Percentiles rank a stretch among this genome's conserved stretches.
phyloP scores from a whole-genome alignment of 92 coral and sea anemone genomes.

The Blastomussa wellsi region DNA sequence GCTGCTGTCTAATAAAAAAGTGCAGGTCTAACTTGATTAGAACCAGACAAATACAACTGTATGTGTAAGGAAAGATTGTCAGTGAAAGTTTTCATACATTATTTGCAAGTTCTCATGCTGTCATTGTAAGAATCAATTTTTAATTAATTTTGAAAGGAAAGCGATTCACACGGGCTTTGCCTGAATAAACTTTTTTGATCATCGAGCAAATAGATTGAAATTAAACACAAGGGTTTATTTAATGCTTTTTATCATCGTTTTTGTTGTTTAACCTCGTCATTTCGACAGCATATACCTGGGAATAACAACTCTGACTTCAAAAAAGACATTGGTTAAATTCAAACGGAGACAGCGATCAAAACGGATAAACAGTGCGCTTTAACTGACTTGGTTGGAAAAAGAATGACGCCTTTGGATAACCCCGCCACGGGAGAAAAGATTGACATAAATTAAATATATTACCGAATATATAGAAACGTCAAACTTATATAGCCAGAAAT shows the following conservation, averaged over 20 bases:
- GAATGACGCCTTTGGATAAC: not conserved
- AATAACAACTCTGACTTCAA: not conserved
- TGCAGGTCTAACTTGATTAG: not conserved
- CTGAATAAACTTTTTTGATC: not conserved
- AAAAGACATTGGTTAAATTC: not conserved
- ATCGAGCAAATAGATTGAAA: slow-evolving; percentile 5
- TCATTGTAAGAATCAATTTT: slow-evolving; percentile 13
- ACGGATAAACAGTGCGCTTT: not conserved
- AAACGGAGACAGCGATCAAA: not conserved
- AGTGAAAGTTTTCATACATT: slow-evolving; percentile 6
- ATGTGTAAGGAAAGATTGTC: not conserved
- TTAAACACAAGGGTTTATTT: slow-evolving; percentile 12
- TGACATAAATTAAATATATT: not conserved
- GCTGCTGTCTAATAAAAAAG: not conserved
- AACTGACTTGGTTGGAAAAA: not conserved
- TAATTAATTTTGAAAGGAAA: slow-evolving; percentile 28
- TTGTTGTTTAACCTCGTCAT: not conserved
- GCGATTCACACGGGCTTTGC: not conserved
- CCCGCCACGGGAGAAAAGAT: not conserved
- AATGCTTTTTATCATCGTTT: not conserved
- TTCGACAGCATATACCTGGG: not conserved
- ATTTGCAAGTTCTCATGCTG: slow-evolving; percentile 3
- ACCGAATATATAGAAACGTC: not conserved
- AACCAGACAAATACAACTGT: slow-evolving; percentile 3
- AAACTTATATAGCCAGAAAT: not conserved